Evolutionary conservation across 1,140 invertebrate species (phyloP).

Genomic region (Hylaeus anthracinus): DNA sequence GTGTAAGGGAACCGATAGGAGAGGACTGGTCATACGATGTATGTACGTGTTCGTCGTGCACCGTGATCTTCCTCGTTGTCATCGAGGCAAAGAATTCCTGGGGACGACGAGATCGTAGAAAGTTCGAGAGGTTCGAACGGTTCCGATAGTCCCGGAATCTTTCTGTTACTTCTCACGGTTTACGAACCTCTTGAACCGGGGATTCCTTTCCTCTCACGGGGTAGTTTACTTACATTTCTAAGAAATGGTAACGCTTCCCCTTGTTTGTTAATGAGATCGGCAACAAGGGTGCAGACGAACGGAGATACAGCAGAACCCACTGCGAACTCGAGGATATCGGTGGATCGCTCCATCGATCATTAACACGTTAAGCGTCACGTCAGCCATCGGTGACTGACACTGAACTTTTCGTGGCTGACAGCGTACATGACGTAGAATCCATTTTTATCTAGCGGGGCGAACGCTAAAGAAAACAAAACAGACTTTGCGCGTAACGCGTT

Average conservation of each 20-base stretch:
- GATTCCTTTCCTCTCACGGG: conserved; percentile 28
- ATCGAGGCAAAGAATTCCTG: conserved; percentile 26
- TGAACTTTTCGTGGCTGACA: no score
- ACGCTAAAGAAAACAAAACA: no score
- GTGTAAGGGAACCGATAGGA: conserved; percentile 40
- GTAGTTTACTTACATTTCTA: no score
- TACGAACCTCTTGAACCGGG: conserved; percentile 1
- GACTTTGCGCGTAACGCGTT: no score
- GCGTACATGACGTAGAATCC: no score
- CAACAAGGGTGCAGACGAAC: no score
- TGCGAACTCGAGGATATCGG: conserved; percentile 32
- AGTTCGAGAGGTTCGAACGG: conserved; percentile 23
- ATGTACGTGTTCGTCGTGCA: conserved; percentile 12
- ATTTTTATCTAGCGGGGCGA: no score
- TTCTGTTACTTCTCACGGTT: conserved; percentile 30
- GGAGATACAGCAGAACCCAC: not conserved
- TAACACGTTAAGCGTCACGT: no score
- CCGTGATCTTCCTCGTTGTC: conserved; percentile 3
- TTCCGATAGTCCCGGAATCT: conserved; percentile 2
- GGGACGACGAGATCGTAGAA: conserved; percentile 38
- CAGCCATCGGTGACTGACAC: no score
- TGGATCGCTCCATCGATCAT: conserved; percentile 6
- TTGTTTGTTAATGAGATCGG: no score
- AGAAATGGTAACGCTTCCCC: no score
- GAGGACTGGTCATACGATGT: conserved; percentile 8